Evolutionary conservation across 2,113 vertebrate species (phyloP), one percentile per base, ranked within the genome.

Genomic region (Paramisgurnus dabryanus): DNA sequence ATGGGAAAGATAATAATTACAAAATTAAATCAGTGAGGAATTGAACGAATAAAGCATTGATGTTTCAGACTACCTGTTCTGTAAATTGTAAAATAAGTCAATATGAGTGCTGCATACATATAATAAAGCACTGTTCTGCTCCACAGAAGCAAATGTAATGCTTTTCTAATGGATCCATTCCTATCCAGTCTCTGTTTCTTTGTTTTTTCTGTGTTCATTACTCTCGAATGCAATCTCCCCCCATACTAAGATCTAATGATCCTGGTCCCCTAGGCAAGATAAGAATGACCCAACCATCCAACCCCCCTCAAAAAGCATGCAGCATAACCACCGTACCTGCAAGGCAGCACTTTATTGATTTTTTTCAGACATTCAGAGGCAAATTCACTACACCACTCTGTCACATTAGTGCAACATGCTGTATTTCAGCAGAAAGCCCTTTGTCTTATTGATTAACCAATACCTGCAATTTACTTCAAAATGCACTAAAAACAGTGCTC

Each of bases 131-230:
- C 69, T 39, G 5, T 6, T 55, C 49, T 17, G 17, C 10, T 13
- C 41, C 18, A 27, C 64, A 65, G 84, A 60, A 85, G 82, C 53
- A 88, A 68, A 71, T 67, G 66, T 87, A 66, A 4, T 89, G 75
- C 88, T 87, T 86, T 81, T 75, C 43, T 39, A 49, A 49, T 49
- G 1, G 68, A 6, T 13, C 39, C 58, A 58, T 4, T 57, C 8
- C 15, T 17, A 34, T 70, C 17, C 34, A 58, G 17, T 65, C 9
- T 68, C n/a, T 65, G 43, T 43, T 22, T 43, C 58, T 13, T 41
- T 6, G 70, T 39, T 50, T 5, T 81, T 7, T 76, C 15, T 22
- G 57, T 57, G 12, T 73, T 49, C 41, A 61, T 80, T 73, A 64
- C 34, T 49, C 43, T 22, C 60, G 43, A 45, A 74, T 13, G 40